phyloP scores from a whole-genome alignment of 2,888 invertebrate genomes.

The Drosophila recens region DNA sequence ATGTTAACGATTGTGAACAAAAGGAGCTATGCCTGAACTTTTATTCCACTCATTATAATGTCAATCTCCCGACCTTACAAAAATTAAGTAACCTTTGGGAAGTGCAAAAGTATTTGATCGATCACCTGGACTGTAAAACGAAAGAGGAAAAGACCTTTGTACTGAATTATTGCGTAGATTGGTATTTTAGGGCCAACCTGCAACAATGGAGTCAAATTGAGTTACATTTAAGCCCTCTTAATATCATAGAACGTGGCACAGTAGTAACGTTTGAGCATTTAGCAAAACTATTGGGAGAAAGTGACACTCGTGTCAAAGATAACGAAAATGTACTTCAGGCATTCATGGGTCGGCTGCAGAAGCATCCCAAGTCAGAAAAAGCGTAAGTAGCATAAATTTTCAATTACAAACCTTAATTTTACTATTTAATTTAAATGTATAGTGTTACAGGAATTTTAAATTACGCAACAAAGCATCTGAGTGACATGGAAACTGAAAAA shows the following conservation, averaged over 20 bases:
- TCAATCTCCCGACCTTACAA: constrained; percentile 37
- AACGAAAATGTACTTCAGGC: constrained; percentile 37
- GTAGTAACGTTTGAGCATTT: constrained; percentile 42
- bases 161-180: constrained; percentile 56
- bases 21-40: constrained; percentile 30
- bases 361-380: not conserved
- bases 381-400: constrained; percentile 35
- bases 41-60: constrained; percentile 44
- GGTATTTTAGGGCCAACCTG: constrained; percentile 38
- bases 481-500: constrained; percentile 25
- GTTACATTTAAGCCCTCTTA: constrained; percentile 40
- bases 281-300: constrained; percentile 6
- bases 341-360: constrained; percentile 29
- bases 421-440: not conserved
- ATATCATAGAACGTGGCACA: constrained; percentile 65
- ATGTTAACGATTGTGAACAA: not conserved
- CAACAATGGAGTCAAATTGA: constrained; percentile 49
- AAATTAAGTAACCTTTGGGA: not conserved
- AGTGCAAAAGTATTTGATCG: constrained; percentile 38
- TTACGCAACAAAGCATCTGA: constrained; percentile 44
- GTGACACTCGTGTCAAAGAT: constrained; percentile 32
- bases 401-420: not conserved
- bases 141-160: constrained; percentile 62
- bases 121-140: constrained; percentile 43
- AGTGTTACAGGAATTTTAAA: constrained; percentile 30